Base-by-base conservation (phyloP, 2,113 vertebrate genomes). In the Climacteris rufus region DNA sequence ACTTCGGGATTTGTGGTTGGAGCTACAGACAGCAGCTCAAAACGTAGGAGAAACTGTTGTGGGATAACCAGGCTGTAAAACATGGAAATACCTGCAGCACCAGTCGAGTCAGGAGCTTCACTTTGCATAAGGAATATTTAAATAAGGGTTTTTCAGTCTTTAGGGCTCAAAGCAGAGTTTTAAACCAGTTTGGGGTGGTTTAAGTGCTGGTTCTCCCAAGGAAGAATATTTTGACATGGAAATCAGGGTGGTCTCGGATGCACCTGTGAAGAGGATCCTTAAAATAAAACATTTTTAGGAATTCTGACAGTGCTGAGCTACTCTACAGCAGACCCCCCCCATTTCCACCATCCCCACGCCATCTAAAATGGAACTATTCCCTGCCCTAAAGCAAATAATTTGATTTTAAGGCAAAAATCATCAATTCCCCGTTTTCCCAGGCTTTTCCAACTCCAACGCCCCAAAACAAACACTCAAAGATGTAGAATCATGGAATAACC, bases 1-100 rank as follows among this genome's bases (percentile, higher is more conserved):
- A 87, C 56, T 50, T 93, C 64, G 87, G 92, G 89, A 74, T 92
- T 61, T 81, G 95, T 7, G 89, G 93, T 79, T 54, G 40, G 56
- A 91, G 68, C 23, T 30, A 25, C 47, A 40, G 83, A 14, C 63
- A 3, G 63, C 45, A 77, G 72, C 53, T 0, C 63, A 13, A 37
- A 37, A 77, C 27, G 63, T 37, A 24, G 57, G 83, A 71, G 70
- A 71, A 60, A 24, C 53, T 21, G 39, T 4, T 39, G 86, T 49
- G 69, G 94, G 86, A 71, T 27, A n/a, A 83, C 45, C 42, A 2
- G 66, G 81, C 45, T 3, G 61, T 1, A 19, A 22, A 84, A 44
- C 40, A 4, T 33, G 52, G 95, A 54, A 86, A 90, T 82, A 92
- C 95, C 52, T 61, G 93, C 30, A 64, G 76, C 44, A 80, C 82